phyloP scores from a whole-genome alignment of 2,888 invertebrate genomes.

The Leucania comma region DNA sequence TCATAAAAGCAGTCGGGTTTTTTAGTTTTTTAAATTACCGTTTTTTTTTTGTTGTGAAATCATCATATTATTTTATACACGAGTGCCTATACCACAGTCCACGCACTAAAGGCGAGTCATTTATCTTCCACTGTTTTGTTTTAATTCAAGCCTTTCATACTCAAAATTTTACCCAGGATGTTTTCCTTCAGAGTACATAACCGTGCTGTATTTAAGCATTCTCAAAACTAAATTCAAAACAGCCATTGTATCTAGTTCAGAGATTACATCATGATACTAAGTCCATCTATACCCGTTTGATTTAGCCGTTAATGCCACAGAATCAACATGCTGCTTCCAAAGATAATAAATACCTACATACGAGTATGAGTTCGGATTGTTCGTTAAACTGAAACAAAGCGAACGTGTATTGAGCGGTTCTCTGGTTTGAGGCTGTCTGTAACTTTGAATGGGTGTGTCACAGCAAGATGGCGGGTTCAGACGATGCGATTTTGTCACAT shows the following conservation, averaged over 20 bases:
- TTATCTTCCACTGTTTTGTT: too few species aligned
- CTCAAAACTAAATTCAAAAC: conserved; percentile 7
- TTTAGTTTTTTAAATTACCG: too few species aligned
- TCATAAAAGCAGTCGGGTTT: too few species aligned
- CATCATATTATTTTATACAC: too few species aligned
- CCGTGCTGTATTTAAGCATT: not conserved
- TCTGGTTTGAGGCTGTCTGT: conserved; percentile 14
- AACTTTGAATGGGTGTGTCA: conserved; percentile 35
- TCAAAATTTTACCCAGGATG: too few species aligned
- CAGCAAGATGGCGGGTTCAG: conserved; percentile 6
- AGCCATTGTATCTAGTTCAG: conserved; percentile 18
- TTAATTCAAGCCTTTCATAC: not conserved
- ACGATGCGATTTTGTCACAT: not conserved
- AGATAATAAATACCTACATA: conserved; percentile 38
- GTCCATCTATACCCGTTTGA: conserved; percentile 26
- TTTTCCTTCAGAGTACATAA: not conserved
- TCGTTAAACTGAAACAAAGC: conserved; percentile 31
- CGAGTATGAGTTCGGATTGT: not conserved
- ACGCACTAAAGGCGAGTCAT: too few species aligned
- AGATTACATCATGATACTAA: conserved; percentile 25
- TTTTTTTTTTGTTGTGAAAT: too few species aligned
- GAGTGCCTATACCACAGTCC: too few species aligned
- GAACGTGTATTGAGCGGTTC: conserved; percentile 18
- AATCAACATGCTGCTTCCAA: conserved; percentile 32
- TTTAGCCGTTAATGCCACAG: conserved; percentile 43